Percentiles rank a stretch among this genome's conserved stretches.
Evolutionary conservation across 2,797 vertebrate genomes (phyloP).

Genomic region (Spatula versicolor): DNA sequence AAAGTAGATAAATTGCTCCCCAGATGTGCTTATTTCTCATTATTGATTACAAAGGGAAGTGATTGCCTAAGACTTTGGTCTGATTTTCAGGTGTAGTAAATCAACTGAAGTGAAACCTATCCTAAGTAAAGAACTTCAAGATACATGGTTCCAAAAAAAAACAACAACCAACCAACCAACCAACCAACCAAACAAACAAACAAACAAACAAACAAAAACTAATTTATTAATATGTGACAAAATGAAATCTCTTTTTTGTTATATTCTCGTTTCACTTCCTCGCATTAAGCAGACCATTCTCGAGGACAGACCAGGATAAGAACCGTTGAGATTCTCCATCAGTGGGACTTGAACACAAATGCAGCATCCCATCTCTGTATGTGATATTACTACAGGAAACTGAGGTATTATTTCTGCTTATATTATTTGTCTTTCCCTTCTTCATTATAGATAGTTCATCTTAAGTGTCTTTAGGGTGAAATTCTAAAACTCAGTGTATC

Average conservation of each 20-base stretch:
- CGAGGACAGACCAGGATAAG: rapidly evolving
- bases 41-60: background rate
- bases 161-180: too few species aligned
- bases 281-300: background rate
- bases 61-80: background rate
- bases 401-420: background rate
- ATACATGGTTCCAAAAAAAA: background rate
- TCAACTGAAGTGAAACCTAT: background rate
- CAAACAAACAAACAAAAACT: background rate
- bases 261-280: background rate
- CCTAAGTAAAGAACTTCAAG: background rate
- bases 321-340: background rate
- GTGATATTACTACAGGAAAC: background rate
- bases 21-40: background rate
- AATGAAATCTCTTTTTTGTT: background rate
- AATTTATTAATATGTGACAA: background rate
- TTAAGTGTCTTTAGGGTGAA: background rate
- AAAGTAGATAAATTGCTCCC: background rate
- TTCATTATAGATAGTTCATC: background rate
- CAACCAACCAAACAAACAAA: too few species aligned
- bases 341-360: background rate
- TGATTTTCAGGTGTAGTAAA: background rate
- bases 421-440: background rate
- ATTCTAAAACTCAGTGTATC: background rate
- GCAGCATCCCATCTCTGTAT: background rate